A percentile compares a stretch with the other conserved stretches of the same genome.
phyloP scores from a whole-genome alignment of 64 coral and sea anemone species.

The Porites australiensis region DNA sequence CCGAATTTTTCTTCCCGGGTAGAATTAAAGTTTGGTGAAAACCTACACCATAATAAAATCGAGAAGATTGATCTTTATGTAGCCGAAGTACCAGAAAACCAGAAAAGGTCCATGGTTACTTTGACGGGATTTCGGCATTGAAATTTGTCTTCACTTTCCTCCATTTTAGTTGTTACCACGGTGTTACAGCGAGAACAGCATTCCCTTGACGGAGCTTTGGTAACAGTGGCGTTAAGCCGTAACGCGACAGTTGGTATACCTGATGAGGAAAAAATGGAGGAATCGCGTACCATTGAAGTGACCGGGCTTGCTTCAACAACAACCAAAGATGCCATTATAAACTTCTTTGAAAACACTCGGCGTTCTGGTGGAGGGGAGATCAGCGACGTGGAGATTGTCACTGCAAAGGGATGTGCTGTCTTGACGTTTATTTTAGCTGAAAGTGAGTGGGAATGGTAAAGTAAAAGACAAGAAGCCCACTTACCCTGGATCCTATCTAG shows the following conservation, averaged over 20 bases:
- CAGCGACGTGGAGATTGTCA: neutral
- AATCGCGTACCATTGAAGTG: slow-evolving; percentile 6
- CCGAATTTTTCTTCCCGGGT: too few relatives aligned
- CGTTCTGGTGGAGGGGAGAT: slow-evolving; percentile 44
- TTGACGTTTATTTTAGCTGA: neutral
- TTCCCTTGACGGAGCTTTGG: neutral
- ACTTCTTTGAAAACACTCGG: slow-evolving; percentile 43
- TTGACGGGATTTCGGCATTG: too few relatives aligned
- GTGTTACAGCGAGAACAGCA: slow-evolving; percentile 3
- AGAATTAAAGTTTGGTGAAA: too few relatives aligned
- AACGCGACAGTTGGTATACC: neutral
- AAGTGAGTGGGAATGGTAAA: neutral
- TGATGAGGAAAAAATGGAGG: neutral
- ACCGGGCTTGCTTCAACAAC: neutral
- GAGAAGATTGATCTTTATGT: too few relatives aligned
- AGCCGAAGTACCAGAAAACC: too few relatives aligned
- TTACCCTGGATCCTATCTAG: too few relatives aligned
- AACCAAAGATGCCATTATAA: slow-evolving; percentile 29
- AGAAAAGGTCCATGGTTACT: neutral
- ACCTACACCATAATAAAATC: too few relatives aligned
- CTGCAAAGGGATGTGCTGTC: neutral
- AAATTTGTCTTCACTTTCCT: neutral
- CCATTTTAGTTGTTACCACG: neutral
- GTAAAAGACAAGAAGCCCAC: too few relatives aligned
- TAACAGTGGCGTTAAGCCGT: neutral